These are phyloP conservation scores for Promerops cafer DNA, from an alignment of 2,113 vertebrate genomes.

Conservation along the genomic window DNA sequence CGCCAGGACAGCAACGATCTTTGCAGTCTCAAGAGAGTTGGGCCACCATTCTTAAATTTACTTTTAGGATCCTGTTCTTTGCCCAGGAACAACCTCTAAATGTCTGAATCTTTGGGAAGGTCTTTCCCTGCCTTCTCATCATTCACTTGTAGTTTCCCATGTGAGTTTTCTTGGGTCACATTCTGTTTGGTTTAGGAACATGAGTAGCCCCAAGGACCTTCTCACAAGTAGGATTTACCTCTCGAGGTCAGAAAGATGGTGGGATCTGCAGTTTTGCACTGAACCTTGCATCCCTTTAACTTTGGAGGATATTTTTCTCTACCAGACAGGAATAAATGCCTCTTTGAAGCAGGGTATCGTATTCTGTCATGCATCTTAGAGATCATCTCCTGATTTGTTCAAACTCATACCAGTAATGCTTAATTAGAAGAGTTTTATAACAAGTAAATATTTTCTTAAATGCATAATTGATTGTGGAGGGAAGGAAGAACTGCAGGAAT, in stretches of 20 bases:
- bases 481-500: constrained; percentile 75
- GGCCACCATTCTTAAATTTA: neutral
- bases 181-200: neutral
- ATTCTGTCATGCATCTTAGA: neutral
- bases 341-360: neutral
- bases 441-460: constrained; percentile 81
- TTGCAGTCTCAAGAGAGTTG: neutral
- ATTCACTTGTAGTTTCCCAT: neutral
- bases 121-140: neutral
- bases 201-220: neutral
- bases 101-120: neutral
- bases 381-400: constrained; percentile 49
- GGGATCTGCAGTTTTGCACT: neutral
- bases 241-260: neutral
- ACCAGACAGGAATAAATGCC: neutral
- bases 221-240: neutral
- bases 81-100: neutral
- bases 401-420: constrained; percentile 55
- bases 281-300: neutral
- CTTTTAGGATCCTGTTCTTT: neutral
- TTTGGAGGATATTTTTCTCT: neutral
- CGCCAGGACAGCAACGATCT: neutral
- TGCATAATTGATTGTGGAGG: constrained; percentile 78
- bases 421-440: constrained; percentile 73
- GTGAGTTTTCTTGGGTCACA: neutral